Percentiles rank a stretch among this genome's conserved stretches.
Conservation (phyloP, 2,113 vertebrate species). For the Meles meles region DNA sequence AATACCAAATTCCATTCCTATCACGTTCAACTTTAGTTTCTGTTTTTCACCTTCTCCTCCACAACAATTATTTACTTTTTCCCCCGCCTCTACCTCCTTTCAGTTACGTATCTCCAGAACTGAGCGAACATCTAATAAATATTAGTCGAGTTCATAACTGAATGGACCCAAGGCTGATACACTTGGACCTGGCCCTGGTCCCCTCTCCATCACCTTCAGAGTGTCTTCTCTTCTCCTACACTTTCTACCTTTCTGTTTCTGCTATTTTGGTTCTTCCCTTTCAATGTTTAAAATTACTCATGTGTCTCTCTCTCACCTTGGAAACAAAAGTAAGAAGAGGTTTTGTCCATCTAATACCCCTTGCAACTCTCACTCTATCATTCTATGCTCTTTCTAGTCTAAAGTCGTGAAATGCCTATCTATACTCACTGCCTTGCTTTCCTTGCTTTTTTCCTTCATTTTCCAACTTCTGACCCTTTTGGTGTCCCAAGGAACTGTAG, state of each 20-base stretch:
- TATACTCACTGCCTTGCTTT: not conserved
- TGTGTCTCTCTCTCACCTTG: not conserved
- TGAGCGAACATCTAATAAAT: not conserved
- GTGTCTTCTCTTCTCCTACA: not conserved
- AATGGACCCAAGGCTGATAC: not conserved
- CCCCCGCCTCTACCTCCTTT: not conserved
- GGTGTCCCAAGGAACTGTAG: not conserved
- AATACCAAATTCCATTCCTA: not conserved
- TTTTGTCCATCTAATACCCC: not conserved
- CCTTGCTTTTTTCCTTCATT: not conserved
- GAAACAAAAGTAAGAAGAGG: not conserved
- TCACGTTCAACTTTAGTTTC: not conserved
- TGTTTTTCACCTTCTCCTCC: not conserved
- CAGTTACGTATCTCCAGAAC: not conserved
- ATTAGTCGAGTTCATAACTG: not conserved
- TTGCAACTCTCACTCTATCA: not conserved
- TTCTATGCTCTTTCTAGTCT: not conserved
- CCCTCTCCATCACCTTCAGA: not conserved
- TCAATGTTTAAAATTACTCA: not conserved
- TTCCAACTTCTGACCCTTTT: not conserved
- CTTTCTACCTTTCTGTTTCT: not conserved
- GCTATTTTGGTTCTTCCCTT: not conserved
- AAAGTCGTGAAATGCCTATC: not conserved
- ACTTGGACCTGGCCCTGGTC: no score
- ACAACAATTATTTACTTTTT: not conserved